A percentile compares a stretch with the other conserved stretches of the same genome.
Conservation (phyloP, 2,888 invertebrate genomes). For the Conistra vaccinii region DNA sequence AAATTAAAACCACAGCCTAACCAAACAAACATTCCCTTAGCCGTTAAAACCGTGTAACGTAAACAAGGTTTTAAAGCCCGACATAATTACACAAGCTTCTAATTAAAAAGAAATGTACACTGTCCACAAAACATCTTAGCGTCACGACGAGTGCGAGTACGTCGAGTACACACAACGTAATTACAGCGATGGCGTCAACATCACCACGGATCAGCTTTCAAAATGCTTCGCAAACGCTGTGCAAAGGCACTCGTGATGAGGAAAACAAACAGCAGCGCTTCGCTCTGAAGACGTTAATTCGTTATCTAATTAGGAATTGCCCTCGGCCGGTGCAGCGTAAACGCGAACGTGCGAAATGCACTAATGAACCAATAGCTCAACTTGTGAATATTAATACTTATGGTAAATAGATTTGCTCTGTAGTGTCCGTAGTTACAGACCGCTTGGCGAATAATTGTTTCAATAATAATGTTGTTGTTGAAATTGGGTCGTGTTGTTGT, state of each 20-base stretch:
- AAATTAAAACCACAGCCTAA: slow-evolving; percentile 1
- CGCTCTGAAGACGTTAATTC: slow-evolving; percentile 86
- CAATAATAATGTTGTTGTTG: slow-evolving; percentile 27
- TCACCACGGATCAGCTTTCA: slow-evolving; percentile 75
- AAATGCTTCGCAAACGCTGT: slow-evolving; percentile 77
- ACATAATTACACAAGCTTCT: slow-evolving; percentile 34
- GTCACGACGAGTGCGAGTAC: slow-evolving; percentile 36
- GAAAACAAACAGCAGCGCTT: slow-evolving; percentile 80
- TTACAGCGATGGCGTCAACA: slow-evolving; percentile 72
- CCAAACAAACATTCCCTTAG: slow-evolving; percentile 15
- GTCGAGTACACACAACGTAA: slow-evolving; percentile 62
- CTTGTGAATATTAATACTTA: slow-evolving; percentile 65
- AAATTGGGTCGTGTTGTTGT: slow-evolving; percentile 20
- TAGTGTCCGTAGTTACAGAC: slow-evolving; percentile 5
- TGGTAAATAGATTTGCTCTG: slow-evolving; percentile 47
- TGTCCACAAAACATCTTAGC: slow-evolving; percentile 54
- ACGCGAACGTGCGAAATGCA: slow-evolving; percentile 68
- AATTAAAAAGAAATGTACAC: slow-evolving; percentile 56
- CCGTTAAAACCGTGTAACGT: slow-evolving; percentile 16
- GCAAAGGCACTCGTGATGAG: slow-evolving; percentile 79
- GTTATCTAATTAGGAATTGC: slow-evolving; percentile 86
- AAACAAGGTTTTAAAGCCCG: slow-evolving; percentile 26
- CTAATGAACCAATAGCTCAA: slow-evolving; percentile 76
- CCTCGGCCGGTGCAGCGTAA: slow-evolving; percentile 64
- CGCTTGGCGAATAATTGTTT: slow-evolving; percentile 41